These are phyloP conservation scores for Metallyticus violacea DNA, from an alignment of 2,888 invertebrate species.

Conservation along the genomic window DNA sequence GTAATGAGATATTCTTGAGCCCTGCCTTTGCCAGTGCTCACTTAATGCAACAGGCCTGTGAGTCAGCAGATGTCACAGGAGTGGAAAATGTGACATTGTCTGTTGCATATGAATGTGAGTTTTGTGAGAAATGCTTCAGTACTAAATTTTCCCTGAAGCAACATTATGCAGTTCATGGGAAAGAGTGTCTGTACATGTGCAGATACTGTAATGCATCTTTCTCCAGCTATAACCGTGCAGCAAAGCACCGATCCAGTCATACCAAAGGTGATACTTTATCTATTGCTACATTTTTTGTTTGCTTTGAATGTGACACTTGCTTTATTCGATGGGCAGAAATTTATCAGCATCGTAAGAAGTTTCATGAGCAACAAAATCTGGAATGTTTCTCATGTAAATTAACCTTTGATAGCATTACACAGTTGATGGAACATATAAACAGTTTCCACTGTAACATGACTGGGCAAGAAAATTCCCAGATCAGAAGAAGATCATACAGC, in stretches of 20 bases:
- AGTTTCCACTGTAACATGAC: background rate
- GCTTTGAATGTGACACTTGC: constrained; percentile 5
- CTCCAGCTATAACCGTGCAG: background rate
- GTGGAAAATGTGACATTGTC: background rate
- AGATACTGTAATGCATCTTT: background rate
- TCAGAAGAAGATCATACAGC: background rate
- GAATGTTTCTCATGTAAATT: background rate
- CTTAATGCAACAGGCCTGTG: background rate
- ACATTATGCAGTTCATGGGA: background rate
- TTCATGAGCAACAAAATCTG: background rate
- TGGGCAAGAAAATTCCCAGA: background rate
- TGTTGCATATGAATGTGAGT: background rate
- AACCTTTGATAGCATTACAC: background rate
- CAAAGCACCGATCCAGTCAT: background rate
- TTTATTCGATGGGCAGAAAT: background rate
- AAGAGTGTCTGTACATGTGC: background rate
- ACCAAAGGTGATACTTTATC: background rate
- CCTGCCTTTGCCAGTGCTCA: background rate
- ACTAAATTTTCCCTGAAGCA: background rate
- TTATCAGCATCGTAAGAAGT: background rate
- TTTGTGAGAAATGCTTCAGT: background rate
- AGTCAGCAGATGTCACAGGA: background rate
- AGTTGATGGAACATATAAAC: background rate
- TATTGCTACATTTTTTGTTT: background rate
- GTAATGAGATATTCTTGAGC: background rate